These are phyloP conservation scores for Perca flavescens DNA, from an alignment of 2,113 vertebrate species.

Conservation along the genomic window DNA sequence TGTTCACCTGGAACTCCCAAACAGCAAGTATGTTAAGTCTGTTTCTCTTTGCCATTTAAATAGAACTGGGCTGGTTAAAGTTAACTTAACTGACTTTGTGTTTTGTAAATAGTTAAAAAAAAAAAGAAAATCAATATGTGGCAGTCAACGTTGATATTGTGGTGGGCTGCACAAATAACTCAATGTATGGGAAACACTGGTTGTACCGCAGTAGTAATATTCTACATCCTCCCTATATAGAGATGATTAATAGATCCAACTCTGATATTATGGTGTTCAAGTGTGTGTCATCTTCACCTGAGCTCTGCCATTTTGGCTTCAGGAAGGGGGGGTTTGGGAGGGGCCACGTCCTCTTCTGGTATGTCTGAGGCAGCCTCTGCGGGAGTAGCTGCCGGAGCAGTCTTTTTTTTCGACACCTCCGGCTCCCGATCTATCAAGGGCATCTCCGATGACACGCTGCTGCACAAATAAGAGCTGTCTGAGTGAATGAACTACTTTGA, in stretches of 20 bases:
- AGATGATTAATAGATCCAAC: neutral
- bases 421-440: conserved; percentile 90
- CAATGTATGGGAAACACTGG: no score
- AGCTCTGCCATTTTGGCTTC: conserved; percentile 95
- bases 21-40: no score
- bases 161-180: no score
- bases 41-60: no score
- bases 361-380: conserved; percentile 84
- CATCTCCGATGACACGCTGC: conserved; percentile 86
- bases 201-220: neutral
- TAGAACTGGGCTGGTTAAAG: no score
- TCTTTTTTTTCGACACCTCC: conserved; percentile 92
- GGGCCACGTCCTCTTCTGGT: conserved; percentile 90
- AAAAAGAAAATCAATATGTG: no score
- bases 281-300: conserved; percentile 82
- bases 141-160: no score
- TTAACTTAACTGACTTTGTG: no score
- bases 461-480: conserved; percentile 10
- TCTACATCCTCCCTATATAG: neutral
- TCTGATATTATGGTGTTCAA: neutral
- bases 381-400: conserved; percentile 79
- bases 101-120: no score
- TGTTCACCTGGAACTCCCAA: no score
- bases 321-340: conserved; percentile 96
- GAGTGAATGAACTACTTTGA: conserved; percentile 11